phyloP scores from a whole-genome alignment of 2,797 vertebrate genomes.

The Lutjanus argentimaculatus region DNA sequence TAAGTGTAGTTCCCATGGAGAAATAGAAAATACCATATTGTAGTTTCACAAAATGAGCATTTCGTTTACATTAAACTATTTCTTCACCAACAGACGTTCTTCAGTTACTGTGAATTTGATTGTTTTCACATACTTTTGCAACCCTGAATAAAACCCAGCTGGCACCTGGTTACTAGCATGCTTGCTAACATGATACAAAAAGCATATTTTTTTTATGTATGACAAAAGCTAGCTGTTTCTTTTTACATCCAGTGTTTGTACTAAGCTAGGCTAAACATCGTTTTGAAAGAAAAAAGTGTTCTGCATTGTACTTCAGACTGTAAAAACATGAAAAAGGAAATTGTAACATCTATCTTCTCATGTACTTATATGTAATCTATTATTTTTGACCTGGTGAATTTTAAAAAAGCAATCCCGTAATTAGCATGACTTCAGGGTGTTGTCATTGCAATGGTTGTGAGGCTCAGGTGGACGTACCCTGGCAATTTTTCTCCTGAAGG shows the following conservation, averaged over 20 bases:
- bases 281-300: no score
- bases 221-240: no score
- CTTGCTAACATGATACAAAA: neutral
- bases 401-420: neutral
- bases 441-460: slow-evolving; percentile 32
- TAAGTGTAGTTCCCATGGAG: neutral
- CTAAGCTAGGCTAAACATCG: no score
- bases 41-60: neutral
- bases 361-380: neutral
- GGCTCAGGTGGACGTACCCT: slow-evolving; percentile 59
- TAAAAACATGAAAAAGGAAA: neutral
- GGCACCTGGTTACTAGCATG: neutral
- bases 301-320: no score
- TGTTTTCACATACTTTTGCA: neutral
- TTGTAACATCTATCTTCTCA: neutral
- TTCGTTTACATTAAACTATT: neutral
- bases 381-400: slow-evolving; percentile 8
- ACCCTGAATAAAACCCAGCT: neutral
- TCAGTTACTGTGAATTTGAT: neutral
- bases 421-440: slow-evolving; percentile 26
- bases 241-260: no score
- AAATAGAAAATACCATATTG: neutral
- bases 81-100: neutral
- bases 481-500: slow-evolving; percentile 40
- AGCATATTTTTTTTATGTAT: no score